phyloP scores from a whole-genome alignment of 1,140 invertebrate genomes.

The Semibalanus balanoides region DNA sequence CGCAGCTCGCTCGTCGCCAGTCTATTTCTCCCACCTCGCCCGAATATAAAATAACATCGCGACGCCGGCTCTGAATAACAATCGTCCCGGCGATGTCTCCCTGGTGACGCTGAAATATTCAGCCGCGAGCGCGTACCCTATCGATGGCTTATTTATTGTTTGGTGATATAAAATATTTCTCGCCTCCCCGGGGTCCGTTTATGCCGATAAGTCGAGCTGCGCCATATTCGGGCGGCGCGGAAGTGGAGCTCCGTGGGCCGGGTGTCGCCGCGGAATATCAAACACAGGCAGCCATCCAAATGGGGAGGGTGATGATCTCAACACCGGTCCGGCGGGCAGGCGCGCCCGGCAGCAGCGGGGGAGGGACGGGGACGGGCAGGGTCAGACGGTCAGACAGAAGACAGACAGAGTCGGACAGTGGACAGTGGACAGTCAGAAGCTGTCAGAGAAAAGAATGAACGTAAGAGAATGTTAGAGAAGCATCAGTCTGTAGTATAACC shows the following conservation, averaged over 20 bases:
- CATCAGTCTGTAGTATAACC: too few species aligned
- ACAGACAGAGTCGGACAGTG: too few species aligned
- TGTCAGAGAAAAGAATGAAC: too few species aligned
- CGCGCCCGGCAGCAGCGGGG: too few species aligned
- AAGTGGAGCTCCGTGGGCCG: background rate
- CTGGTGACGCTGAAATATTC: background rate
- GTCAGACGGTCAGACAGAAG: too few species aligned
- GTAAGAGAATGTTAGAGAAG: too few species aligned
- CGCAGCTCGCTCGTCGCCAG: background rate
- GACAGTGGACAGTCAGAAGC: too few species aligned
- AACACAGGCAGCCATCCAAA: background rate
- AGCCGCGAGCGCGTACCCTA: background rate
- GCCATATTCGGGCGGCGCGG: background rate
- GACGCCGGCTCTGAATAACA: background rate
- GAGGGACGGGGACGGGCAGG: too few species aligned
- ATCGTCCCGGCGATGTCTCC: background rate
- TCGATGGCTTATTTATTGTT: conserved; percentile 1
- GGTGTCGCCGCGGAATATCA: background rate
- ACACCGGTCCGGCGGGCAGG: too few species aligned
- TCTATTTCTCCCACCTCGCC: background rate
- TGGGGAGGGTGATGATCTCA: background rate
- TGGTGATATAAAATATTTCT: background rate
- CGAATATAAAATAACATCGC: background rate
- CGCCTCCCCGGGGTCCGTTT: background rate
- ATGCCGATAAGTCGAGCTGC: background rate